These are phyloP conservation scores for Brachystomella parvula DNA, from an alignment of 1,140 invertebrate species.

Conservation along the genomic window DNA sequence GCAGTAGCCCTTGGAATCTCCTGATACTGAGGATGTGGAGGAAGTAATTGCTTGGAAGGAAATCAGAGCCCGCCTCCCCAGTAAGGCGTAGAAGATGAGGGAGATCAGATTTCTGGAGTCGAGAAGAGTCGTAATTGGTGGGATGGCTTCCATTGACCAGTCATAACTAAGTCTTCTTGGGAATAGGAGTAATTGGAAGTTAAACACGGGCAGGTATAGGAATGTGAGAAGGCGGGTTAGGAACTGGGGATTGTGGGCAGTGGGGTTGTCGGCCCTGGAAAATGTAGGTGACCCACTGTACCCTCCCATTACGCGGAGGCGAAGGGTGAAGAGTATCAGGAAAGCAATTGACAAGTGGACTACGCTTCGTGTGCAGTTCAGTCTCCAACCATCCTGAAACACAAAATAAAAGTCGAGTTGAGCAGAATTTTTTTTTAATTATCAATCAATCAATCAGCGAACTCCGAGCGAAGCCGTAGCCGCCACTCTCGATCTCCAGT, in stretches of 20 bases:
- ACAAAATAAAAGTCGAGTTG: no score
- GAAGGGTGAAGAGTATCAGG: slow-evolving; percentile 51
- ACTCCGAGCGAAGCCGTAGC: no score
- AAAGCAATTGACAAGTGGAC: no score
- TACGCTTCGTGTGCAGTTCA: no score
- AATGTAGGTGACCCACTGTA: slow-evolving; percentile 59
- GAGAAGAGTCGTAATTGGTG: slow-evolving; percentile 60
- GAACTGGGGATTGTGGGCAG: slow-evolving; percentile 61
- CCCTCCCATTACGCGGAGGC: slow-evolving; percentile 55
- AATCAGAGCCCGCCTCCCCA: slow-evolving; percentile 23
- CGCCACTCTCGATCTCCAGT: no score
- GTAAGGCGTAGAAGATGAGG: slow-evolving; percentile 56
- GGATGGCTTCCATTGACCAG: slow-evolving; percentile 91
- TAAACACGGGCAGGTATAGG: slow-evolving; percentile 76
- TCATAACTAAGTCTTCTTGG: slow-evolving; percentile 81
- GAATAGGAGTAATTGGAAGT: slow-evolving; percentile 70
- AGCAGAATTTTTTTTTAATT: no score
- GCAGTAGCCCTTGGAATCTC: no score
- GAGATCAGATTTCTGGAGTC: slow-evolving; percentile 68
- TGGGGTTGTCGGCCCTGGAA: slow-evolving; percentile 80
- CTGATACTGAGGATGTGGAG: no score
- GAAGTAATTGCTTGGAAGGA: slow-evolving; percentile 3
- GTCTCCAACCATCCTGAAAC: no score
- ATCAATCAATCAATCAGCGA: no score
- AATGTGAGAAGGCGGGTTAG: slow-evolving; percentile 73